phyloP scores from a whole-genome alignment of 2,888 invertebrate genomes.

The Caenorhabditis macrosperma region DNA sequence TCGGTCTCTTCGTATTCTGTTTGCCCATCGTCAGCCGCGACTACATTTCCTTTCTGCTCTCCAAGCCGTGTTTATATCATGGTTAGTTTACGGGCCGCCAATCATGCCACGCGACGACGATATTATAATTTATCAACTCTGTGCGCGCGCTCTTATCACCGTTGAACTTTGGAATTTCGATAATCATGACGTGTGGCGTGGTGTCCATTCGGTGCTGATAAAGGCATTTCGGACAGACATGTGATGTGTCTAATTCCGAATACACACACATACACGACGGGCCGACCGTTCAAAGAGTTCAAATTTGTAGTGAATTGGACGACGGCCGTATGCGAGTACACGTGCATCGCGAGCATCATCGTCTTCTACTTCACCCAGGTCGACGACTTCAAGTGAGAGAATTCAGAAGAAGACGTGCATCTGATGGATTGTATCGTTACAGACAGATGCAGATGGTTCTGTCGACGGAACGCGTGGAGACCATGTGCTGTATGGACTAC shows the following conservation, averaged over 20 bases:
- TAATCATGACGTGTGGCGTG: slow-evolving; percentile 17
- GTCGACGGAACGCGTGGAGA: slow-evolving; percentile 40
- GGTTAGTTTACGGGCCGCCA: slow-evolving; percentile 15
- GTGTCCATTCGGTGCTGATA: slow-evolving; percentile 11
- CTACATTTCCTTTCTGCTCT: slow-evolving; percentile 40
- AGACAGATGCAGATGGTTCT: slow-evolving; percentile 45
- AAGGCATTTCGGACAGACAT: slow-evolving; percentile 6
- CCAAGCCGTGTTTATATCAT: slow-evolving; percentile 45
- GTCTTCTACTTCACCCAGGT: slow-evolving; percentile 41
- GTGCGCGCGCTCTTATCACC: slow-evolving; percentile 22
- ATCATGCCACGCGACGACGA: slow-evolving; percentile 3
- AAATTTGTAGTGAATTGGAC: slow-evolving; percentile 42
- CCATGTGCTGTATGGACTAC: slow-evolving; percentile 54
- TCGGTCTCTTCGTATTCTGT: slow-evolving; percentile 42
- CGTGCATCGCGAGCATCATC: slow-evolving; percentile 45
- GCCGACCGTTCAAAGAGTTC: slow-evolving; percentile 40
- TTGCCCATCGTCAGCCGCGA: slow-evolving; percentile 46
- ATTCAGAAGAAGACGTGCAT: neutral
- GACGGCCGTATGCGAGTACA: slow-evolving; percentile 51
- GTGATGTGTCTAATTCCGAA: slow-evolving; percentile 25
- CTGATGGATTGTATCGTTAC: too few relatives aligned
- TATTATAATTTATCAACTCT: slow-evolving; percentile 22
- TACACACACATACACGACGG: too few relatives aligned
- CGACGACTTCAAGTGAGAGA: slow-evolving; percentile 47
- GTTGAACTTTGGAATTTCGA: slow-evolving; percentile 37